phyloP scores from a whole-genome alignment of 2,113 vertebrate genomes.

The Perca fluviatilis region DNA sequence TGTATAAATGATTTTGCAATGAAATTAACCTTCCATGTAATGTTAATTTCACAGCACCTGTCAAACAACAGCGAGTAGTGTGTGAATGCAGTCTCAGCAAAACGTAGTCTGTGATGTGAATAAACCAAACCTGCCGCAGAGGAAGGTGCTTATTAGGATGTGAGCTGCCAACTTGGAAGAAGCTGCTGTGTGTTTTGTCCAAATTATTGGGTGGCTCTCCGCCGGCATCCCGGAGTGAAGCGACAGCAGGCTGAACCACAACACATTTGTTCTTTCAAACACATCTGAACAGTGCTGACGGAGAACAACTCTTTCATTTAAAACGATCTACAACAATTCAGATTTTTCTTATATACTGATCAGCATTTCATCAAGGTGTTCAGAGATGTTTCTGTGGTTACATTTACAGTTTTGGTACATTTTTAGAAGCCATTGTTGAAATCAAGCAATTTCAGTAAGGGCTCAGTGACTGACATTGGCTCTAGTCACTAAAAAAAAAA shows the following conservation, averaged over 20 bases:
- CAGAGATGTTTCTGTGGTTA: background rate
- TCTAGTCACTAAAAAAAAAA: background rate
- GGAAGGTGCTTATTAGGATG: background rate
- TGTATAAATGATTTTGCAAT: too few relatives aligned
- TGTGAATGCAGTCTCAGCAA: background rate
- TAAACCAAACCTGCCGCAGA: background rate
- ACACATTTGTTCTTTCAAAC: background rate
- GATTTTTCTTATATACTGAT: background rate
- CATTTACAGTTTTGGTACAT: too few relatives aligned
- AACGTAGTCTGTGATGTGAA: background rate
- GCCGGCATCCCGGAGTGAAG: slow-evolving; percentile 13
- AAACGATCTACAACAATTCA: background rate
- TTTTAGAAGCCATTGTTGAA: background rate
- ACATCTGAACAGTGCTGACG: background rate
- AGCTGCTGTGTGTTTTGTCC: background rate
- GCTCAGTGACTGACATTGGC: background rate
- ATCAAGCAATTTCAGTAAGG: background rate
- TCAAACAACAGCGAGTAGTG: background rate
- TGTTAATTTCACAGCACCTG: background rate
- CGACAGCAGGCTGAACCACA: background rate
- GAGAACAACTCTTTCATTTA: background rate
- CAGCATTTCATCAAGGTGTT: too few relatives aligned
- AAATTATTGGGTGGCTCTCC: background rate
- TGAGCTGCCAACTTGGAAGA: background rate
- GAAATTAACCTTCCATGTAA: background rate